Evolutionary conservation across 2,113 vertebrate species (phyloP), one percentile per base, ranked within the genome.

Genomic region (Meriones unguiculatus): DNA sequence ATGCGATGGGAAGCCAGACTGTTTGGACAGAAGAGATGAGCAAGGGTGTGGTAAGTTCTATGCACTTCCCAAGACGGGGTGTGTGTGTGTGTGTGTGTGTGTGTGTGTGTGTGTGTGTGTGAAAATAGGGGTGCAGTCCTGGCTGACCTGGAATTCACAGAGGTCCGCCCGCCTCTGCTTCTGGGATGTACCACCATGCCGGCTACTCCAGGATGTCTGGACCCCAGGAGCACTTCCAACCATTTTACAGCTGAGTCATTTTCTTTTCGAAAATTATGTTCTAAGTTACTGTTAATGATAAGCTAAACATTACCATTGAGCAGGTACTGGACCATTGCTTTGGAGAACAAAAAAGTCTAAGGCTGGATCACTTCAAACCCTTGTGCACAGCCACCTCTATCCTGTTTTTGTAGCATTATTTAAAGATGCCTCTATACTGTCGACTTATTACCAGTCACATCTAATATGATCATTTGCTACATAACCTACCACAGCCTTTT

Each of bases 1-100:
- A 2, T 99, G 99, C 13, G 99, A 99, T 0, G 99, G 99, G n/a
- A 98, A 99, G 2, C 93, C 38, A 0, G 99, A 99, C 98, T 99
- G 99, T 78, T 38, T 96, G 46, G 99, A 99, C 90, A 98, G 96
- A 0, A 67, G 98, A 0, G 99, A 99, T 5, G 99, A 99, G 89
- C 72, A 93, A 52, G 98, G 82, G 57, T 99, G 99, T 50, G 89
- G 99, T 99, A 98, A 98, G 99, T 87, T 70, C 46, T 14, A 8
- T 7, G 50, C 7, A 32, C 11, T 85, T 72, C 24, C 69, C 10
- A 9, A 41, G 54, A 3, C 10, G 28, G 11, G 4, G 54, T 12
- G 5, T n/a, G 54, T 3, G 12, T 80, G 30, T n/a, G 5, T 54
- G 32, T 22, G 32, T 18, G 5, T 38, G 80, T 25, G 35, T 20